phyloP scores from a whole-genome alignment of 1,140 invertebrate species.

The Diprion similis region DNA sequence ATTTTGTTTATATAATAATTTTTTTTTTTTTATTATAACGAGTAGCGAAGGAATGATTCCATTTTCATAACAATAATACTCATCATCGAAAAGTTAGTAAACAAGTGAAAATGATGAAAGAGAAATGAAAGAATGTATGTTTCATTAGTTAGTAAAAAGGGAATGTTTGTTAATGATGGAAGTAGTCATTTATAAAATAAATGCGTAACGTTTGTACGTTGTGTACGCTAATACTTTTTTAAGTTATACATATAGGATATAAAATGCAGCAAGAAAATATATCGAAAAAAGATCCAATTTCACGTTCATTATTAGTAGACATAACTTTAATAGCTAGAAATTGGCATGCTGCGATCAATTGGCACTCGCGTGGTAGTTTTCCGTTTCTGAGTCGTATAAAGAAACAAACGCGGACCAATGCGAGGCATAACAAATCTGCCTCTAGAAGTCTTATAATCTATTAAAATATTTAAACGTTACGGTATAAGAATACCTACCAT shows the following conservation, averaged over 20 bases:
- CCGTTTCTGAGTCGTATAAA: not conserved
- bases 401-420: not conserved
- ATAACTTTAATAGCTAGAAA: slow-evolving; percentile 3
- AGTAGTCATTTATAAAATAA: slow-evolving; percentile 1
- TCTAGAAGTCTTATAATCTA: slow-evolving; percentile 36
- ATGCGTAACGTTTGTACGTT: not conserved
- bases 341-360: not conserved
- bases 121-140: not conserved
- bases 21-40: not conserved
- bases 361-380: not conserved
- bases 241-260: too few relatives aligned
- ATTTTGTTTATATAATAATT: not conserved
- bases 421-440: slow-evolving; percentile 1
- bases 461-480: slow-evolving; percentile 42
- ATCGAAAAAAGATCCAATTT: not conserved
- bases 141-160: not conserved
- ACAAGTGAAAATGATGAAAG: not conserved
- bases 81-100: not conserved
- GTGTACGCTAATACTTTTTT: slow-evolving; percentile 1
- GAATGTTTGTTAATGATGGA: not conserved
- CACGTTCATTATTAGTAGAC: not conserved
- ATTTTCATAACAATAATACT: not conserved
- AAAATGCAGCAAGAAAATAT: too few relatives aligned
- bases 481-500: slow-evolving; percentile 37
- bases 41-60: not conserved